These are phyloP conservation scores for Eudyptes chrysolophus DNA, from an alignment of 2,113 vertebrate species.

Conservation along the genomic window DNA sequence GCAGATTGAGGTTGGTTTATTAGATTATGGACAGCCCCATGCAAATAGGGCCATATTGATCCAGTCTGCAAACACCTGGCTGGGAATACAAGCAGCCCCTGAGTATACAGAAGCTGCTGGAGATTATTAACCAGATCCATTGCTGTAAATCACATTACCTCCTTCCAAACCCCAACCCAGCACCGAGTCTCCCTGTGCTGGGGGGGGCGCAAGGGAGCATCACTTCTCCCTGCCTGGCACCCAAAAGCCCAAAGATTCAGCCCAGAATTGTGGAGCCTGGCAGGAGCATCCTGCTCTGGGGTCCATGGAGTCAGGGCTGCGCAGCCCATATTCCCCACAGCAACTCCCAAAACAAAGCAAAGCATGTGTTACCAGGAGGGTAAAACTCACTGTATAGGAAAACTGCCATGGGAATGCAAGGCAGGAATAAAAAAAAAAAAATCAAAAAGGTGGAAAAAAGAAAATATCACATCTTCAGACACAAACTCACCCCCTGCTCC, in stretches of 20 bases:
- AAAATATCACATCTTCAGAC: not conserved
- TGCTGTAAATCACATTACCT: slow-evolving; percentile 62
- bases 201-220: not conserved
- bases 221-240: accelerated
- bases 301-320: accelerated
- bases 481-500: not conserved
- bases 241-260: not conserved
- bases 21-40: slow-evolving; percentile 59
- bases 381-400: not conserved
- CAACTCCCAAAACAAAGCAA: not conserved
- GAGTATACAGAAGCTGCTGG: slow-evolving; percentile 66
- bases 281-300: not conserved
- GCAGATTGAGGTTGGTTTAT: slow-evolving; percentile 23
- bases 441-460: not conserved
- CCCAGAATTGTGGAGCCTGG: accelerated
- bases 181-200: not conserved
- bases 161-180: slow-evolving; percentile 22
- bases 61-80: slow-evolving; percentile 64
- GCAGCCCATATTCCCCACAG: not conserved
- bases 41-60: slow-evolving; percentile 67
- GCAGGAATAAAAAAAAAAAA: not conserved
- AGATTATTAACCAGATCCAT: slow-evolving; percentile 68
- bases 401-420: not conserved
- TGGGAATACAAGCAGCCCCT: slow-evolving; percentile 63
- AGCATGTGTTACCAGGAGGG: not conserved